Conservation (phyloP, 2,888 invertebrate species). For the Patella pellucida region DNA sequence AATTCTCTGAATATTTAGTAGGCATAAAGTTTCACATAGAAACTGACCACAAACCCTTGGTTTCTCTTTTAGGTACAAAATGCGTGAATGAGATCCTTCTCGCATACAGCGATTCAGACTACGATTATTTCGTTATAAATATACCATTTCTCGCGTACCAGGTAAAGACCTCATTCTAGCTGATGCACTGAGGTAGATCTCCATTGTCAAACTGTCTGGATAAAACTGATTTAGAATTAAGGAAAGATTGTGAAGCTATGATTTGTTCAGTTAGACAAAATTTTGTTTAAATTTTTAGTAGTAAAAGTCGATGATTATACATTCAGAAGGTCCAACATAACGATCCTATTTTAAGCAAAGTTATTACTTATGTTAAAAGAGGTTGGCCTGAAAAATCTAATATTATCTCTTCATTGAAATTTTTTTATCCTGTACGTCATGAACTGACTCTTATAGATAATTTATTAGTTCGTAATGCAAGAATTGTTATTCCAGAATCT, state of each 20-base stretch:
- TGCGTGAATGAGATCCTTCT: constrained; percentile 10
- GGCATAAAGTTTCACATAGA: constrained; percentile 12
- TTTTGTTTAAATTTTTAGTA: no score
- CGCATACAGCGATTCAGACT: constrained; percentile 29
- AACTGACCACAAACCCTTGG: neutral
- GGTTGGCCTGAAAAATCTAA: neutral
- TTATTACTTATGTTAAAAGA: neutral
- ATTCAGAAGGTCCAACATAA: neutral
- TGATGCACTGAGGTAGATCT: constrained; percentile 15
- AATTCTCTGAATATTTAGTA: constrained; percentile 19
- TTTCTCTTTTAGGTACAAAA: neutral
- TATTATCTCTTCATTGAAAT: neutral
- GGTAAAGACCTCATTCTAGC: constrained; percentile 30
- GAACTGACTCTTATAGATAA: constrained; percentile 22
- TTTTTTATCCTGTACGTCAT: neutral
- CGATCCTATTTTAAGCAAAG: neutral
- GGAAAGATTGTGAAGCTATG: neutral
- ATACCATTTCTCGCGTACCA: constrained; percentile 19
- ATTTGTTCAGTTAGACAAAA: neutral
- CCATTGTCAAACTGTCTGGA: neutral
- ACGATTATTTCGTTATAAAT: constrained; percentile 28
- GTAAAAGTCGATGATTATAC: no score
- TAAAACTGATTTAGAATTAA: neutral
- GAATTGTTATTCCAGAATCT: constrained; percentile 30
- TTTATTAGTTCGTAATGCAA: constrained; percentile 25